A percentile compares a stretch with the other conserved stretches of the same genome.
Evolutionary conservation across 2,888 invertebrate species (phyloP).

Genomic region (Endotricha flammealis): DNA sequence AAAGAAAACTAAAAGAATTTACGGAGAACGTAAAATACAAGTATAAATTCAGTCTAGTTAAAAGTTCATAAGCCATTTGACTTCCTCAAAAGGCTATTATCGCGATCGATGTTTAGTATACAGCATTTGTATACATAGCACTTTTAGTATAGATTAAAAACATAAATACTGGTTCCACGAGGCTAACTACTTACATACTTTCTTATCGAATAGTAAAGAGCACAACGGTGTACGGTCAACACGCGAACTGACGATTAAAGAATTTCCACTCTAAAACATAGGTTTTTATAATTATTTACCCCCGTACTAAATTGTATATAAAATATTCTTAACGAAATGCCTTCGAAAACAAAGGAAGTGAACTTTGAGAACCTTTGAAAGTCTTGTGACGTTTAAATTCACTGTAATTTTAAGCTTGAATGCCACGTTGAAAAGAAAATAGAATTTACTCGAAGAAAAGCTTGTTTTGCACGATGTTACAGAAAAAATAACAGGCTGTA

Average conservation of each 20-base stretch:
- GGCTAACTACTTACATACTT: slow-evolving; percentile 37
- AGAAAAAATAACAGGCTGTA: too few species aligned
- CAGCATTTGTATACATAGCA: slow-evolving; percentile 42
- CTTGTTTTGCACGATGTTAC: too few species aligned
- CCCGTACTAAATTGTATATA: slow-evolving; percentile 18
- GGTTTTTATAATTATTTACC: slow-evolving; percentile 54
- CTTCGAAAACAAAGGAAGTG: slow-evolving; percentile 6
- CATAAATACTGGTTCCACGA: slow-evolving; percentile 54
- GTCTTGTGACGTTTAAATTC: slow-evolving; percentile 7
- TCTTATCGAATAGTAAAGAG: slow-evolving; percentile 41
- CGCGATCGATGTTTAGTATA: slow-evolving; percentile 31
- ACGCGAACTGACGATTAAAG: slow-evolving; percentile 64
- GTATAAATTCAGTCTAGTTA: too few species aligned
- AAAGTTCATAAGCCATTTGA: slow-evolving; percentile 3
- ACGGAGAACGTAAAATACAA: too few species aligned
- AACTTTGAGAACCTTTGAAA: background rate
- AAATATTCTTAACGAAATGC: slow-evolving; percentile 7
- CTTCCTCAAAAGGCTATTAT: slow-evolving; percentile 5
- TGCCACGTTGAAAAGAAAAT: background rate
- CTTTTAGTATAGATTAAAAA: slow-evolving; percentile 60
- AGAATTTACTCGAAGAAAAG: background rate
- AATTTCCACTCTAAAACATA: slow-evolving; percentile 48
- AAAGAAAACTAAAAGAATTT: too few species aligned
- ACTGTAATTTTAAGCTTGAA: background rate
- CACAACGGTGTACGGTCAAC: slow-evolving; percentile 40